These are phyloP conservation scores for Megaceryle alcyon DNA, from an alignment of 2,797 vertebrate genomes.

Conservation along the genomic window DNA sequence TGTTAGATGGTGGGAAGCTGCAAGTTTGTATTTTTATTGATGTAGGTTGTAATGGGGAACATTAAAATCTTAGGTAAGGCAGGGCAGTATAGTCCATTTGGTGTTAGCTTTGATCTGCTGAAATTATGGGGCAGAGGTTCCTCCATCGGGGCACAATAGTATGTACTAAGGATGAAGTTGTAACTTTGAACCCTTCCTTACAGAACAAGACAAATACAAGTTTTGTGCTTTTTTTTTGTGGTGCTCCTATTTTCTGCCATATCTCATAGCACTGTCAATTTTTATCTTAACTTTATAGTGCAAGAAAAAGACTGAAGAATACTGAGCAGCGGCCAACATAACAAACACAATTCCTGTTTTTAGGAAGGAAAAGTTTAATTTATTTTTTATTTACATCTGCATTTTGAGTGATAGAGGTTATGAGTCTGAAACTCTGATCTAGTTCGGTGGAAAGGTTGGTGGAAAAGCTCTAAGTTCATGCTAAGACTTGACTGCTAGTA, in stretches of 20 bases:
- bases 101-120: not conserved
- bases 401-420: not conserved
- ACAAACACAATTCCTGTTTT: not conserved
- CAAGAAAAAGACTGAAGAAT: not conserved
- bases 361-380: not conserved
- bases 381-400: not conserved
- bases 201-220: not conserved
- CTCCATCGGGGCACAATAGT: not conserved
- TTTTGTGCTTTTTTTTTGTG: not conserved
- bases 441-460: not conserved
- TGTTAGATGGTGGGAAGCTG: not conserved
- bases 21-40: not conserved
- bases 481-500: not conserved
- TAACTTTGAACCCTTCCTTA: not conserved
- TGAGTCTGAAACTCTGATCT: not conserved
- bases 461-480: not conserved
- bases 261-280: not conserved
- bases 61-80: not conserved
- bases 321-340: not conserved
- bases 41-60: not conserved
- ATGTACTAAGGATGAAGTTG: not conserved
- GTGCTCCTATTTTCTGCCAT: not conserved
- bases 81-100: not conserved
- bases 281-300: not conserved
- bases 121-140: not conserved